Evolutionary conservation across 2,888 invertebrate genomes (phyloP), one percentile per base, ranked within the genome.

Genomic region (Leptinotarsa peninsularis): DNA sequence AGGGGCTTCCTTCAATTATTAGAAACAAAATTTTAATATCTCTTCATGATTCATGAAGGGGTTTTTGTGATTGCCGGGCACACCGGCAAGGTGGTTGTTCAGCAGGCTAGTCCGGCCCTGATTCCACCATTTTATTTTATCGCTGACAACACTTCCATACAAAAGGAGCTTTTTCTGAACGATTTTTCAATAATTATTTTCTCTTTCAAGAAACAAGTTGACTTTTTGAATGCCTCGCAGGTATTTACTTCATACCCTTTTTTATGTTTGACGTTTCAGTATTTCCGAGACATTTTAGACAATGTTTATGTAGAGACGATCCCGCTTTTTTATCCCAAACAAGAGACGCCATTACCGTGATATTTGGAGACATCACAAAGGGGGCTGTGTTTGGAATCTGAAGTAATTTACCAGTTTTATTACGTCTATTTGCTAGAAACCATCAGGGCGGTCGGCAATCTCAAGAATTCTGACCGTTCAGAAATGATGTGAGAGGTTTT

Each of bases 361-460:
- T 70, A 70, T 58, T 70, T 70, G 58, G 60, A 70, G 70, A 60
- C 60, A 70, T 70, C 70, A 70, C 58, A 70, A 70, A 70, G 70
- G 49, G 70, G 70, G 23, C 70, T 58, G 70, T 70, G 70, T 70
- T 70, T 56, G 58, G 58, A 70, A 58, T 70, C 58, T 49, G 49
- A 70, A 70, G 70, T 70, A 70, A 70, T 70, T 70, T 50, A 70
- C 70, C 58, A 58, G 60, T 70, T 70, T 70, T 58, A 70, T 70
- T 58, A 21, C 58, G 60, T 49, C 49, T 70, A 70, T 70, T 70
- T 70, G 43, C 58, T 60, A 13, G 23, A 43, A 49, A 43, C 58
- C 58, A 70, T 49, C 70, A 43, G 33, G 43, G 70, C 58, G 49
- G 70, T 33, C 49, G 23, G 58, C 49, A 18, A 49, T 70, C 70